These are phyloP conservation scores for Spodoptera picta DNA, from an alignment of 2,888 invertebrate genomes.

Conservation along the genomic window DNA sequence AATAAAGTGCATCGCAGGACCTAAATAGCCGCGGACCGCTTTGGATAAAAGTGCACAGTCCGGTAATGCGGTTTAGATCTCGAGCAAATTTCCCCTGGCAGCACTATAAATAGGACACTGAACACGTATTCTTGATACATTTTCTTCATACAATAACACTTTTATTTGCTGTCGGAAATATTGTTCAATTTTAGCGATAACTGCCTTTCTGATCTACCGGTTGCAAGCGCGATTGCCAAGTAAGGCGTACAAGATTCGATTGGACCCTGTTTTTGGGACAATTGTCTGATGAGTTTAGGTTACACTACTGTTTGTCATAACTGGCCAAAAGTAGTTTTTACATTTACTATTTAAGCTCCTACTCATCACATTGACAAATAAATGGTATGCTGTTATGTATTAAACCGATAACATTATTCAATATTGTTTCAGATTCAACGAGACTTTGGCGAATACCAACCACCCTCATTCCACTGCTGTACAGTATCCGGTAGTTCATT, in stretches of 20 bases:
- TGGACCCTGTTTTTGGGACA: no score
- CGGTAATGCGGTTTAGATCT: slow-evolving; percentile 30
- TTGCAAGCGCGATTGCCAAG: no score
- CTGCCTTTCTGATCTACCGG: no score
- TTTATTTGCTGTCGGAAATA: slow-evolving; percentile 10
- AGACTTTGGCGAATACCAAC: slow-evolving; percentile 71
- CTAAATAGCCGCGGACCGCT: slow-evolving; percentile 2
- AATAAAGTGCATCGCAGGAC: slow-evolving; percentile 9
- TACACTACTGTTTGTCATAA: no score
- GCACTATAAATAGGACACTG: slow-evolving; percentile 14
- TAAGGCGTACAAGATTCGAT: no score
- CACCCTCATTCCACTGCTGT: slow-evolving; percentile 70
- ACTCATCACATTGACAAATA: no score
- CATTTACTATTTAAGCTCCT: no score
- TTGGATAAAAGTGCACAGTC: slow-evolving; percentile 32
- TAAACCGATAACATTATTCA: slow-evolving; percentile 14
- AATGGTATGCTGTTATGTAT: background rate
- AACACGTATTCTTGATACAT: slow-evolving; percentile 9
- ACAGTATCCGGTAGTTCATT: slow-evolving; percentile 80
- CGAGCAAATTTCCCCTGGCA: slow-evolving; percentile 16
- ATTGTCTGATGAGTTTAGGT: no score
- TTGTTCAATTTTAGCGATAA: no score
- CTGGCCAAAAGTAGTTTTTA: no score
- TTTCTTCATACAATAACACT: slow-evolving; percentile 1
- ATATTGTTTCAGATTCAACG: slow-evolving; percentile 77